A percentile compares a stretch with the other conserved stretches of the same genome.
phyloP scores from a whole-genome alignment of 2,797 vertebrate species.

The Gymnopithys bicolor region DNA sequence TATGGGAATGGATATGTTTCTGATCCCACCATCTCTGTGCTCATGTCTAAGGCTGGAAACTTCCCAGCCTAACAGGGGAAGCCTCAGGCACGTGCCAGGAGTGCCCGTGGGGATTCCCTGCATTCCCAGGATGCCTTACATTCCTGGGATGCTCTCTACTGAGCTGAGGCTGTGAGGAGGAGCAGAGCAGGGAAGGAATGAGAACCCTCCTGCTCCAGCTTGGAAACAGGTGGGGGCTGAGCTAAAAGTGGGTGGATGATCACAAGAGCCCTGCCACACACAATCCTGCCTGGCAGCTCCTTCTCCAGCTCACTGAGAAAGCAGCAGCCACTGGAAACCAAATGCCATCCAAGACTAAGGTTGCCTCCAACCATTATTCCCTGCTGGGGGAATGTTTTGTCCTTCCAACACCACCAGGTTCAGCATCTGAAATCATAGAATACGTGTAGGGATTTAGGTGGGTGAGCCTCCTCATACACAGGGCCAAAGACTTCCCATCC shows the following conservation, averaged over 20 bases:
- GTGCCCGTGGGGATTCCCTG: neutral
- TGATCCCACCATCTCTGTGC: neutral
- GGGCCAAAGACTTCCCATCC: neutral
- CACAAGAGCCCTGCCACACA: neutral
- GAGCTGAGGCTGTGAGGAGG: neutral
- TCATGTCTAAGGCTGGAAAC: neutral
- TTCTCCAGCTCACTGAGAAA: neutral
- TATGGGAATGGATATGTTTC: neutral
- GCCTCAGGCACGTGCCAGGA: neutral
- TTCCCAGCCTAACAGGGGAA: neutral
- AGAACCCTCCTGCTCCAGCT: slow-evolving; percentile 1
- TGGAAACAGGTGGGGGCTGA: slow-evolving; percentile 39
- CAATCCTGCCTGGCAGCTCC: neutral
- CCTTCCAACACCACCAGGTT: neutral
- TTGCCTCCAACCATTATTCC: neutral
- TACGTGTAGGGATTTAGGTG: neutral
- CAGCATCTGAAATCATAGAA: neutral
- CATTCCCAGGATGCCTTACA: neutral
- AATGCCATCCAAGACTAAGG: neutral
- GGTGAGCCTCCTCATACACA: neutral
- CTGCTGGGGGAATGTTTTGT: fast-evolving
- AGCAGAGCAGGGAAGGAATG: slow-evolving; percentile 20
- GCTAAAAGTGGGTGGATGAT: neutral
- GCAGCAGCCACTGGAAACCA: fast-evolving
- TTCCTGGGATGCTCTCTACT: fast-evolving